Base-by-base conservation (phyloP, 2,113 vertebrate genomes). In the Silurus asotus region DNA sequence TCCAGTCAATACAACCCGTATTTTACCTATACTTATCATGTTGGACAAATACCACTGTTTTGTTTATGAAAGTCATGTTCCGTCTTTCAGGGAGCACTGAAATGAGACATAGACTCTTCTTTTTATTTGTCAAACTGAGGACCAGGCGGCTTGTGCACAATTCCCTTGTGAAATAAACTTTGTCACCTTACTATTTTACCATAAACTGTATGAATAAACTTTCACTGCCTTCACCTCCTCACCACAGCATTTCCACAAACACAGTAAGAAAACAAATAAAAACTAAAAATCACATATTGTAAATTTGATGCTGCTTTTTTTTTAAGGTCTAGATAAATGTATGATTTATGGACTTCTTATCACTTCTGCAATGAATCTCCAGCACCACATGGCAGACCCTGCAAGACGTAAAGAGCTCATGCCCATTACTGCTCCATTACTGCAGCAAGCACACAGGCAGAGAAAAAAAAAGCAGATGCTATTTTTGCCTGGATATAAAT, bases 141-240 rank as follows among this genome's bases (percentile, higher is more conserved):
- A 20, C 80, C 74, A 89, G 90, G 89, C 84, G 87, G 75, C 70
- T 37, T 1, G 82, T 86, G 87, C 82, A 87, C 86, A 87, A 76
- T 88, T 76, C 84, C 65, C 67, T 87, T 8, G 23, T 86, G 75
- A 88, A 90, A 64, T 58, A 48, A 64, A 65, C 19, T 85, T 82
- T 78, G 49, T 87, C 70, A 45, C 65, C 69, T 58, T 61, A 84
- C 65, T 28, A 51, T 83, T 82, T 87, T 74, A 87, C 61, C 77
- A 49, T 87, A 84, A 70, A 4, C 74, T 48, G 74, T 59, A 62
- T 67, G 61, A 81, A 69, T 82, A 86, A 86, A 48, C 51, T 37
- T 86, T 79, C 55, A 79, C 58, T 79, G 74, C 75, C 17, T 20
- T 75, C 19, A 19, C 15, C 8, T 81, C 17, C 25, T 75, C 19